These are phyloP conservation scores for Sciurus carolinensis DNA, from an alignment of 2,797 vertebrate genomes.

Conservation along the genomic window DNA sequence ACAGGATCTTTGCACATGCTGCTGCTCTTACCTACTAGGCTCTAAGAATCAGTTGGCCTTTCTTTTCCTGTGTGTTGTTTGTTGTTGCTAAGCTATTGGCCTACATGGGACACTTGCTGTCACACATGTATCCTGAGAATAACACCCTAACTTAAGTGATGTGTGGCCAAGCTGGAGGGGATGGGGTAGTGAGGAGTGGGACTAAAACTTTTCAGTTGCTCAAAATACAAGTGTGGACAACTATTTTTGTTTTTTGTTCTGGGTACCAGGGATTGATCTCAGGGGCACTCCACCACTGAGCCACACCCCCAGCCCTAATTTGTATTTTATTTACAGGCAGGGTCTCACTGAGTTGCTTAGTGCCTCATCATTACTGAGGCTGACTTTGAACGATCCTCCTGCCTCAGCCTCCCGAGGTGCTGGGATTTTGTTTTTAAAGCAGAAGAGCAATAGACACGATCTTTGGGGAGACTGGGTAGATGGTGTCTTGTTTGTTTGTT, in stretches of 20 bases:
- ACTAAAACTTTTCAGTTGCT: background rate
- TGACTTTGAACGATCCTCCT: too few relatives aligned
- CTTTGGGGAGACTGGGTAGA: background rate
- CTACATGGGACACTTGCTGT: background rate
- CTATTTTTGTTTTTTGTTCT: background rate
- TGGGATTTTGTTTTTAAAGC: background rate
- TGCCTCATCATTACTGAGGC: too few relatives aligned
- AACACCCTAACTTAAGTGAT: background rate
- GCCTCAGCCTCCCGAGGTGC: too few relatives aligned
- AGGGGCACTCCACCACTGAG: too few relatives aligned
- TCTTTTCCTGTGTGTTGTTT: background rate
- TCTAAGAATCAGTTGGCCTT: background rate
- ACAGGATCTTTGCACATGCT: background rate
- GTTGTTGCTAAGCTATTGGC: background rate
- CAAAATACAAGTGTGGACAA: background rate
- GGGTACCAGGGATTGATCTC: too few relatives aligned
- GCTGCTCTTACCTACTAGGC: rapidly evolving
- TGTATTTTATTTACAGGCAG: too few relatives aligned
- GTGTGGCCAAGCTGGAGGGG: background rate
- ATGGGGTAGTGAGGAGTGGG: too few relatives aligned
- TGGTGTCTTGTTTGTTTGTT: background rate
- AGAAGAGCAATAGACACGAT: background rate
- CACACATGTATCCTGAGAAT: background rate
- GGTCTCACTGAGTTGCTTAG: too few relatives aligned
- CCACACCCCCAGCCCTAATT: too few relatives aligned